Base-by-base conservation (phyloP, 2,113 vertebrate species). In the Plecotus auritus region DNA sequence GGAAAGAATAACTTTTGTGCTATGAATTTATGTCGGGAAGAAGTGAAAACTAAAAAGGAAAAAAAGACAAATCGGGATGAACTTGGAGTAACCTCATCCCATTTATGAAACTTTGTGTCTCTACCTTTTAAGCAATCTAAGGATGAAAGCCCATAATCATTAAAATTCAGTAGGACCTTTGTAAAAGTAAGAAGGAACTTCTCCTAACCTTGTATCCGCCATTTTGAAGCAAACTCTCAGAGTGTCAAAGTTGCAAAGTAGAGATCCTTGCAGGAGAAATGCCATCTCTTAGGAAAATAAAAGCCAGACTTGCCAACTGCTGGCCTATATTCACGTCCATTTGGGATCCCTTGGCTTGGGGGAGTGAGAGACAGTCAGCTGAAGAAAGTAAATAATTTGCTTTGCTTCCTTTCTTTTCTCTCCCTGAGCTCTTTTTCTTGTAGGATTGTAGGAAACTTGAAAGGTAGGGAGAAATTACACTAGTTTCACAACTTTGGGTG, bases 221-320 rank as follows among this genome's bases (percentile, higher is more conserved):
- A 86, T 98, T 97, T 97, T 95, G 95, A 85, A 90, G 70, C 70
- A 47, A 88, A 95, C 76, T 95, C 54, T 40, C 86, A 47, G 37
- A 70, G 67, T 91, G 85, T 89, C 95, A 90, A 95, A 97, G 91
- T 96, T 86, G 76, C 49, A 85, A 91, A 92, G 94, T 92, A 80
- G 91, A 92, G 88, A 78, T 93, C 82, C 80, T 93, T 85, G 91
- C 37, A 85, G 82, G 35, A 20, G 49, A 54, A 81, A 61, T 69
- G 51, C 37, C 49, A 26, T 32, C 32, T 87, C 95, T 93, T 70
- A 67, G 81, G 30, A 51, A 92, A 89, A 93, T n/a, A 89, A 92
- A 91, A 77, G 88, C 72, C 82, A 47, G 73, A 42, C 26, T 67
- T 74, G 81, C 54, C 77, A 86, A 61, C 87, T 80, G 51, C 70